Conservation (phyloP, 2,888 invertebrate species). For the Auanema sp. region DNA sequence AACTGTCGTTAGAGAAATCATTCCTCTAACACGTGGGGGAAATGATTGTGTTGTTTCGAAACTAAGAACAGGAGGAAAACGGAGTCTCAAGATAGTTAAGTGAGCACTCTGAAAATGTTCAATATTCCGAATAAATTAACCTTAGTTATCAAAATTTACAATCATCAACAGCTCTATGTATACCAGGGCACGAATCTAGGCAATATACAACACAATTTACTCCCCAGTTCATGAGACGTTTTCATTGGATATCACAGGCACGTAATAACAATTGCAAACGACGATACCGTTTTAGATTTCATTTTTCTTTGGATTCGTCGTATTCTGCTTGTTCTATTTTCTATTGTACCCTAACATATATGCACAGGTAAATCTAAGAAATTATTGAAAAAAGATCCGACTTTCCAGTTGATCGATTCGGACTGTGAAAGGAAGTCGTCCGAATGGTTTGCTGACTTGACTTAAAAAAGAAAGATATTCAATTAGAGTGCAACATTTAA, state of each 20-base stretch:
- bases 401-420: slow-evolving; percentile 34
- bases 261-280: neutral
- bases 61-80: no score
- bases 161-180: neutral
- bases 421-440: slow-evolving; percentile 44
- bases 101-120: no score
- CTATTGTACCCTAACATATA: slow-evolving; percentile 61
- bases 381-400: slow-evolving; percentile 3
- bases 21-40: no score
- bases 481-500: no score
- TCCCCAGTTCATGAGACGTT: slow-evolving; percentile 53
- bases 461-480: no score
- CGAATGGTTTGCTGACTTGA: slow-evolving; percentile 51
- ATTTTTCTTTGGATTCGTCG: slow-evolving; percentile 61
- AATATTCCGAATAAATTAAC: no score
- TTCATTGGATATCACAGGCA: slow-evolving; percentile 62
- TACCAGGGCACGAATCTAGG: slow-evolving; percentile 3
- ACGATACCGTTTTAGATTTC: slow-evolving; percentile 44
- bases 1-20: no score
- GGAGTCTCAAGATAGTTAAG: no score
- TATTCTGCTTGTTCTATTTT: slow-evolving; percentile 62
- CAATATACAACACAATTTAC: slow-evolving; percentile 35
- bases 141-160: neutral
- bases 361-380: slow-evolving; percentile 22
- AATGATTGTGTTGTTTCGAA: no score